phyloP scores from a whole-genome alignment of 2,888 invertebrate species.

The Thalpophila matura region DNA sequence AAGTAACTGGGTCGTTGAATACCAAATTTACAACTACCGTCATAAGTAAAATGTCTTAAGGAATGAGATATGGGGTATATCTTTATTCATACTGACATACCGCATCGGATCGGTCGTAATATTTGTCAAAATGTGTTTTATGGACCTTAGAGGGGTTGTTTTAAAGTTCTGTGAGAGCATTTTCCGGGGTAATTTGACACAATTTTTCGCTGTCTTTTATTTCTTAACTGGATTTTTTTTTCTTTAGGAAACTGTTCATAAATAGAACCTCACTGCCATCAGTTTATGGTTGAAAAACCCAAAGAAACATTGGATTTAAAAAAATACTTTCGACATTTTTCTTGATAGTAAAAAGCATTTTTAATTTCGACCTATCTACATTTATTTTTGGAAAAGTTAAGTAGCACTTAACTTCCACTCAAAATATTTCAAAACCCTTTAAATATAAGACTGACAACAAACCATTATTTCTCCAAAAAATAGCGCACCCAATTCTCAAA shows the following conservation, averaged over 20 bases:
- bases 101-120: conserved; percentile 72
- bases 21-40: conserved; percentile 82
- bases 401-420: conserved; percentile 34
- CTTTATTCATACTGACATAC: conserved; percentile 80
- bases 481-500: conserved; percentile 27
- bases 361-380: not conserved
- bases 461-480: conserved; percentile 45
- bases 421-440: conserved; percentile 52
- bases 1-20: conserved; percentile 60
- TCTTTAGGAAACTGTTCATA: not conserved
- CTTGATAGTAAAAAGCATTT: not conserved
- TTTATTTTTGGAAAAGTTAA: conserved; percentile 20
- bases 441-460: conserved; percentile 44
- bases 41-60: conserved; percentile 83
- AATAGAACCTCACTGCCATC: not conserved
- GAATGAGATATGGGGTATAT: conserved; percentile 81
- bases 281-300: not conserved
- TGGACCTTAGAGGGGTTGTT: conserved; percentile 36
- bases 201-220: not conserved
- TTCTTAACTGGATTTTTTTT: not conserved
- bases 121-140: conserved; percentile 80
- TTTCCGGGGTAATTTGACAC: conserved; percentile 24
- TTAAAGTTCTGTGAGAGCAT: conserved; percentile 32
- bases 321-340: conserved; percentile 16
- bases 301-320: not conserved